Conservation (phyloP, 2,888 invertebrate genomes). For the Amphiduros pacificus region DNA sequence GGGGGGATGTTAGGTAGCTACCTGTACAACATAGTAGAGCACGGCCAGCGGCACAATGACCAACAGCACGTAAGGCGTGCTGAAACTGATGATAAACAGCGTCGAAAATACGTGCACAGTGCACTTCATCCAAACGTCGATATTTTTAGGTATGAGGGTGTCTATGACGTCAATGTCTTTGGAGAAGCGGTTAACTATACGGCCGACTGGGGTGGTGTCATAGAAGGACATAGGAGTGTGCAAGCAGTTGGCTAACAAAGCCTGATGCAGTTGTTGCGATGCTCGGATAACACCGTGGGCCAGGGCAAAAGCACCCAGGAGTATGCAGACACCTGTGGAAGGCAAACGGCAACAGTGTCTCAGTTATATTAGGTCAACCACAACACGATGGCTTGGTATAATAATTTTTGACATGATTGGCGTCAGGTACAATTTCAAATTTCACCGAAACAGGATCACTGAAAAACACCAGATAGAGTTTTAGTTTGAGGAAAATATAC, state of each 20-base stretch:
- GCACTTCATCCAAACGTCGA: conserved; percentile 32
- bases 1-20: conserved; percentile 20
- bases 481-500: too few relatives aligned
- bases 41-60: conserved; percentile 39
- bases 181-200: conserved; percentile 44
- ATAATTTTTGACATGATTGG: too few relatives aligned
- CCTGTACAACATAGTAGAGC: conserved; percentile 47
- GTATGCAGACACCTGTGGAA: conserved; percentile 23
- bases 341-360: too few relatives aligned
- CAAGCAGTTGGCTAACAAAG: conserved; percentile 45
- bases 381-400: too few relatives aligned
- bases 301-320: conserved; percentile 31
- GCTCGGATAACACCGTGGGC: conserved; percentile 55
- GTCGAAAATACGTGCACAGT: conserved; percentile 35
- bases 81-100: conserved; percentile 38
- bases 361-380: too few relatives aligned
- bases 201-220: conserved; percentile 42
- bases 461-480: too few relatives aligned
- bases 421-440: too few relatives aligned
- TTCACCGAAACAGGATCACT: too few relatives aligned
- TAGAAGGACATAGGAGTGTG: conserved; percentile 44
- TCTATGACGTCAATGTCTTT: conserved; percentile 44
- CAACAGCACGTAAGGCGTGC: conserved; percentile 39
- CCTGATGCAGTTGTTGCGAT: conserved; percentile 43
- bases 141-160: conserved; percentile 25